A percentile compares a stretch with the other conserved stretches of the same genome.
Evolutionary conservation across 2,888 invertebrate genomes (phyloP).

Genomic region (Heliconius erato): DNA sequence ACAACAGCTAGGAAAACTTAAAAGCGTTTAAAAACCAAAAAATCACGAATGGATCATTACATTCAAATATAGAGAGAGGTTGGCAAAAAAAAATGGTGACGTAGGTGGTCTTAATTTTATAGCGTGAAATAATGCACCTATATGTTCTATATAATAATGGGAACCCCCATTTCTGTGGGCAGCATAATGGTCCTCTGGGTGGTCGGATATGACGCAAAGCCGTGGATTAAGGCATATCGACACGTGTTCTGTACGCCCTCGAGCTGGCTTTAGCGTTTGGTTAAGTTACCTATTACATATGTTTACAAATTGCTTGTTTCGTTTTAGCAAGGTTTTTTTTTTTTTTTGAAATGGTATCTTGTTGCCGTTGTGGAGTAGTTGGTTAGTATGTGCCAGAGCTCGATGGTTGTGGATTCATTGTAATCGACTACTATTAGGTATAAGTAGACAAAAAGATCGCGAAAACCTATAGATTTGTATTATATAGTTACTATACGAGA

Average conservation of each 20-base stretch:
- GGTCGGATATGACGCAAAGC: constrained; percentile 81
- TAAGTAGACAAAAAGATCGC: no score
- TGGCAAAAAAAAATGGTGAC: constrained; percentile 64
- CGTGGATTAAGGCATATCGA: constrained; percentile 80
- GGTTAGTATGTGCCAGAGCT: neutral
- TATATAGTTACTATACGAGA: neutral
- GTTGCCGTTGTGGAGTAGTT: neutral
- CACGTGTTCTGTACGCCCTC: constrained; percentile 78
- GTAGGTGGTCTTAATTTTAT: constrained; percentile 82
- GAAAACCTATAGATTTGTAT: neutral
- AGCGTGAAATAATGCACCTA: constrained; percentile 80
- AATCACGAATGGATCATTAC: constrained; percentile 83
- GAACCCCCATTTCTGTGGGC: constrained; percentile 72
- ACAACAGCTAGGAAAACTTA: neutral
- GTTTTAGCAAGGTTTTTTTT: neutral
- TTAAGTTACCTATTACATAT: constrained; percentile 13
- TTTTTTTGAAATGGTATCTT: neutral
- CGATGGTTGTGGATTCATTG: neutral
- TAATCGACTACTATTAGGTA: neutral
- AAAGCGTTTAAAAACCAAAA: constrained; percentile 67
- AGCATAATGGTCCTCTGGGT: constrained; percentile 77
- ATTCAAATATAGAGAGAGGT: constrained; percentile 68
- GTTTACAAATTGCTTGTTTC: constrained; percentile 13
- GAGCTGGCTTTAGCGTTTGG: constrained; percentile 71
- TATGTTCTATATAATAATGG: constrained; percentile 80